Evolutionary conservation across 2,797 vertebrate genomes (phyloP).

Genomic region (Emydoidea blandingii): DNA sequence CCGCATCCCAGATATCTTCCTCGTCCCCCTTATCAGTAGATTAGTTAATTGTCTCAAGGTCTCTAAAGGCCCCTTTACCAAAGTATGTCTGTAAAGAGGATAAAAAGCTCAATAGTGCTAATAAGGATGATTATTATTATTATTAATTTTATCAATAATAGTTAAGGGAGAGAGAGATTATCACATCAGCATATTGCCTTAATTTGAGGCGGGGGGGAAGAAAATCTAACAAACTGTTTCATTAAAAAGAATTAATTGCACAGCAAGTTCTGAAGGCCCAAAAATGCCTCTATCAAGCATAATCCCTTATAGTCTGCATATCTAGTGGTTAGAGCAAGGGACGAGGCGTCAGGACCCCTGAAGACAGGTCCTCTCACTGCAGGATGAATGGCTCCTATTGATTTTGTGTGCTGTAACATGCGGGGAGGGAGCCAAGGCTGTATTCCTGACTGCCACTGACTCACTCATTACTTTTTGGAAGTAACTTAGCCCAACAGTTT

Average conservation of each 20-base stretch:
- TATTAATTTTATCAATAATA: not conserved
- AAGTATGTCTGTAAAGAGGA: not conserved
- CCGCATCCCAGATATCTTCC: not conserved
- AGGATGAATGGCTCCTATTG: not conserved
- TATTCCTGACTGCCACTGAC: not conserved
- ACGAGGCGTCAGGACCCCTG: not conserved
- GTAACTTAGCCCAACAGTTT: not conserved
- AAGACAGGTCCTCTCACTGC: not conserved
- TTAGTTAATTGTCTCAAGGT: not conserved
- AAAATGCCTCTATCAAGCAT: not conserved
- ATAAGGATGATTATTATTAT: not conserved
- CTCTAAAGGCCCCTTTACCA: not conserved
- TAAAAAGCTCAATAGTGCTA: not conserved
- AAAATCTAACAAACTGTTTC: not conserved
- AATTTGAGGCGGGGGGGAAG: not conserved
- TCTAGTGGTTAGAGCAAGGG: not conserved
- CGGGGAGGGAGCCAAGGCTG: not conserved
- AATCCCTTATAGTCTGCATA: not conserved
- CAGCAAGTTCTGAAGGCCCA: not conserved
- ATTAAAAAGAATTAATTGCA: not conserved
- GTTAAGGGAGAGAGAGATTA: not conserved
- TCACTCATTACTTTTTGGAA: not conserved
- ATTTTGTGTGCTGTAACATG: not conserved
- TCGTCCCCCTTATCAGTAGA: not conserved
- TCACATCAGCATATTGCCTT: not conserved